Conservation (phyloP, 2,797 vertebrate genomes). For the Choloepus didactylus region DNA sequence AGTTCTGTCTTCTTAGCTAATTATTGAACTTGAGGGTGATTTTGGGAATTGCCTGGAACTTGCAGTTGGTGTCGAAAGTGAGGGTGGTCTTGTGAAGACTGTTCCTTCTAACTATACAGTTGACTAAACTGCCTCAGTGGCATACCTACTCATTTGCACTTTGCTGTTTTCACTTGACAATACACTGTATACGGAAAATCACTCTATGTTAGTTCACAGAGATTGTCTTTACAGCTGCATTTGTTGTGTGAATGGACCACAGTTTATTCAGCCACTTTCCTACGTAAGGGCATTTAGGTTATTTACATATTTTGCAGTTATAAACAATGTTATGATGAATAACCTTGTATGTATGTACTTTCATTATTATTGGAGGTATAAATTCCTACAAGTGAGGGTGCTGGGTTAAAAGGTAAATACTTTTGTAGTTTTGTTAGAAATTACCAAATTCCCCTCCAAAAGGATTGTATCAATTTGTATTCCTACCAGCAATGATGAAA, state of each 20-base stretch:
- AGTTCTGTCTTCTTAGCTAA: background rate
- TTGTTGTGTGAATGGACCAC: background rate
- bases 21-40: background rate
- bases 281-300: background rate
- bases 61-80: background rate
- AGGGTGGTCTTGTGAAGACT: background rate
- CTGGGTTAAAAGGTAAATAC: constrained; percentile 17
- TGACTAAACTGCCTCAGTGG: background rate
- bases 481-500: background rate
- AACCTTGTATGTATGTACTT: background rate
- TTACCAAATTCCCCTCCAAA: constrained; percentile 47
- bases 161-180: background rate
- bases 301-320: constrained; percentile 37
- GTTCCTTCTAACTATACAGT: background rate
- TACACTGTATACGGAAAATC: background rate
- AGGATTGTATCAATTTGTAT: constrained; percentile 35
- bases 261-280: background rate
- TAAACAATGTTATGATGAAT: background rate
- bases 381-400: constrained; percentile 33
- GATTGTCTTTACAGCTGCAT: background rate
- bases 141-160: background rate
- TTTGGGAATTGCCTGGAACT: background rate
- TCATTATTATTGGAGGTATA: background rate
- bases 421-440: background rate
- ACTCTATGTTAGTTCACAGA: background rate